A percentile compares a stretch with the other conserved stretches of the same genome.
These are phyloP conservation scores for Psammodynastes pulverulentus DNA, from an alignment of 2,113 vertebrate genomes.

Conservation along the genomic window DNA sequence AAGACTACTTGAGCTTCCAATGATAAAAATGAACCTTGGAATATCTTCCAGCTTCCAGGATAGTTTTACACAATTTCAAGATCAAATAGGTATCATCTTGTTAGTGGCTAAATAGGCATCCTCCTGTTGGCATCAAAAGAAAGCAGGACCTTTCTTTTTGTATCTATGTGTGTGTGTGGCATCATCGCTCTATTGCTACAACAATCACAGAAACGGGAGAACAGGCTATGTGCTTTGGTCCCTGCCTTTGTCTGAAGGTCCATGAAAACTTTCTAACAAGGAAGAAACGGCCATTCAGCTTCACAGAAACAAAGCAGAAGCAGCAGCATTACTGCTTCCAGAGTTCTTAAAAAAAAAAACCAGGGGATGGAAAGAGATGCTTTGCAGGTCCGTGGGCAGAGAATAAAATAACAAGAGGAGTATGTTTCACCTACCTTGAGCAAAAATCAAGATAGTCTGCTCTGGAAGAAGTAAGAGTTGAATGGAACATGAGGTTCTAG, in stretches of 20 bases:
- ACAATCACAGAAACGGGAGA: not conserved
- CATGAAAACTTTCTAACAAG: not conserved
- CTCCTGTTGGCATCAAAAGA: not conserved
- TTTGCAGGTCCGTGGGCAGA: not conserved
- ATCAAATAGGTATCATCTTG: not conserved
- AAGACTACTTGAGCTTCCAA: not conserved
- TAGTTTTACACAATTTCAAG: not conserved
- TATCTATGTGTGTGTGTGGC: too few relatives aligned
- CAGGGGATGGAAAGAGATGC: not conserved
- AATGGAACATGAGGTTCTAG: not conserved
- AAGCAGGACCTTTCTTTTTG: not conserved
- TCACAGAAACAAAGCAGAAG: not conserved
- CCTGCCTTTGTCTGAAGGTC: not conserved
- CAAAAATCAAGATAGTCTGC: not conserved
- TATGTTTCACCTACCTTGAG: not conserved
- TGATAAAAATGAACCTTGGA: not conserved
- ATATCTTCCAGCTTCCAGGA: not conserved
- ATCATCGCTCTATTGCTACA: not conserved
- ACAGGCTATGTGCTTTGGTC: not conserved
- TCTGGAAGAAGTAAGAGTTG: not conserved
- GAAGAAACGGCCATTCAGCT: not conserved
- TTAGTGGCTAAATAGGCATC: not conserved
- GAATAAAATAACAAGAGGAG: not conserved
- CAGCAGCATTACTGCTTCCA: not conserved
- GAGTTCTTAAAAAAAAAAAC: not conserved